Conservation (phyloP, 1,140 invertebrate species). For the Bemisia tabaci region DNA sequence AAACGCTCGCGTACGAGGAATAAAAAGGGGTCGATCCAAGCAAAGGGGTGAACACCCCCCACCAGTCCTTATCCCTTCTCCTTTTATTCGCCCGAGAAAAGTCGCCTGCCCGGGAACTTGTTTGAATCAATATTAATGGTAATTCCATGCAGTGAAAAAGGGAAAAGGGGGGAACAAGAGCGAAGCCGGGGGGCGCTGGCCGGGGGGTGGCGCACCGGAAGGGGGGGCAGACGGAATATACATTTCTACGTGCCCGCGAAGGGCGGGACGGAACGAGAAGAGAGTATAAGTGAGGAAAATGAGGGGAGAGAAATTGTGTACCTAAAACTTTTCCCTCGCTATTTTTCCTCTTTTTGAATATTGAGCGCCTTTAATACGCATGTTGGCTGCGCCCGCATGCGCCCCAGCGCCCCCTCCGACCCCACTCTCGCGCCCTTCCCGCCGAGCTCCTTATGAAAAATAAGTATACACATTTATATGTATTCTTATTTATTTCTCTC, state of each 20-base stretch:
- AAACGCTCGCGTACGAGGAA: background rate
- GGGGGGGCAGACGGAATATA: too few relatives aligned
- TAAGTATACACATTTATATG: background rate
- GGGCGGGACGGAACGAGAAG: too few relatives aligned
- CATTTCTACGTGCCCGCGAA: too few relatives aligned
- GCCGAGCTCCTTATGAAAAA: background rate
- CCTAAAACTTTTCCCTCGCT: background rate
- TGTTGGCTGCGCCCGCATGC: background rate
- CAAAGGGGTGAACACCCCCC: background rate
- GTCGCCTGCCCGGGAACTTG: background rate
- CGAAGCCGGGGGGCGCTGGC: background rate
- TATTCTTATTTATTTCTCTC: background rate
- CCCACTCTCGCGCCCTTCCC: background rate
- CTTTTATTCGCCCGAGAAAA: background rate
- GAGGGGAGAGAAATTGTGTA: background rate
- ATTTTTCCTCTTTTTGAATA: background rate
- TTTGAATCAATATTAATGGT: background rate
- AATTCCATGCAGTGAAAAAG: background rate
- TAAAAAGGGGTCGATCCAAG: background rate
- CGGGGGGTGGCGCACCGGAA: background rate
- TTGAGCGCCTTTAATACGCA: background rate
- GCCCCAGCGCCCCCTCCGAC: background rate
- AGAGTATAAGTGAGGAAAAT: background rate
- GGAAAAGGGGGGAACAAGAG: background rate
- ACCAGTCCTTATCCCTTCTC: background rate